phyloP scores from a whole-genome alignment of 2,797 vertebrate genomes.

The Melanogrammus aeglefinus region DNA sequence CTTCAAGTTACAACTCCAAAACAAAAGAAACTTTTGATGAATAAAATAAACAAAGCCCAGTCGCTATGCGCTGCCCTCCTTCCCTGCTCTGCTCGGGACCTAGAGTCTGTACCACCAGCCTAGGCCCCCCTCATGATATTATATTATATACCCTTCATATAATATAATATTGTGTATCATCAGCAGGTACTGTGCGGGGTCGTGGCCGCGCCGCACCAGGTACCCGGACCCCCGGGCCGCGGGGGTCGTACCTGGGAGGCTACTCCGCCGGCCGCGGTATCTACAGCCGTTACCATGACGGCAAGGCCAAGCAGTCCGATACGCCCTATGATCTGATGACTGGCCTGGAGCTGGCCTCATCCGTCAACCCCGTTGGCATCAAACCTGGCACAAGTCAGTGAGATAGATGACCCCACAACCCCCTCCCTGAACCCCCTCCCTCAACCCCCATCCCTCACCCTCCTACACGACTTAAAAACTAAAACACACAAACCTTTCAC shows the following conservation, averaged over 20 bases:
- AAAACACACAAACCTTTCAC: not conserved
- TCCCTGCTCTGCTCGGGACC: too few relatives aligned
- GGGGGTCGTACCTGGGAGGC: slow-evolving; percentile 97
- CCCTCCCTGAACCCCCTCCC: too few relatives aligned
- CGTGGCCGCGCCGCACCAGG: slow-evolving; percentile 92
- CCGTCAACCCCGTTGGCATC: slow-evolving; percentile 91
- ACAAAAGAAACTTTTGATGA: not conserved
- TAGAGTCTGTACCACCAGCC: too few relatives aligned
- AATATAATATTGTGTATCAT: not conserved
- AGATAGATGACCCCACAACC: slow-evolving; percentile 19
- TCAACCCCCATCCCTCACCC: too few relatives aligned
- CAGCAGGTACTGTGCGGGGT: slow-evolving; percentile 99
- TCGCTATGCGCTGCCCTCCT: too few relatives aligned
- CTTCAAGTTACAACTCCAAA: not conserved
- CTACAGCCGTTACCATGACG: slow-evolving; percentile 99
- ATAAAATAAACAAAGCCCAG: not conserved
- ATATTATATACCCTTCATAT: slow-evolving; percentile 36
- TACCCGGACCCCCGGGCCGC: slow-evolving; percentile 91
- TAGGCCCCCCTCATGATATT: slow-evolving; percentile 54
- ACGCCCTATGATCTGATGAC: slow-evolving; percentile 95
- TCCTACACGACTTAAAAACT: not conserved
- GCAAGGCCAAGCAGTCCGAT: slow-evolving; percentile 94
- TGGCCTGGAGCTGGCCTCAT: slow-evolving; percentile 89
- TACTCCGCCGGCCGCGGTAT: slow-evolving; percentile 99
- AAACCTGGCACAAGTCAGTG: slow-evolving; percentile 98